These are phyloP conservation scores for Colius striatus DNA, from an alignment of 2,113 vertebrate species.

Conservation along the genomic window DNA sequence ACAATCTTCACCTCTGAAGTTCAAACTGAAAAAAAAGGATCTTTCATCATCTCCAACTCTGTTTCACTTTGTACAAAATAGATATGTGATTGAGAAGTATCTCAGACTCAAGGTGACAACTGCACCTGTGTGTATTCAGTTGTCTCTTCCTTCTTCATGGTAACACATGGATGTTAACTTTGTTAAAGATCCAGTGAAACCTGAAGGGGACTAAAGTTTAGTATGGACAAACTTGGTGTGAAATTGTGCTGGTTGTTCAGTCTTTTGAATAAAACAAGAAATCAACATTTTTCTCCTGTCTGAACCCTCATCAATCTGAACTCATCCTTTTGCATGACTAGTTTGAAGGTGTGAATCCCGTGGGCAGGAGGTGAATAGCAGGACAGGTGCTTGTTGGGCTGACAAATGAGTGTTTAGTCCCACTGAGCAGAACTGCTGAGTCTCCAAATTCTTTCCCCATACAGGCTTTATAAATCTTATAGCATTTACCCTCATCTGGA, in stretches of 20 bases:
- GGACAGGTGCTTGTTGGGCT: accelerated
- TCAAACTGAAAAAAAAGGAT: not conserved
- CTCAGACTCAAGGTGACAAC: not conserved
- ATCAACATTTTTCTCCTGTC: not conserved
- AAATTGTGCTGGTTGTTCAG: not conserved
- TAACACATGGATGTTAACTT: not conserved
- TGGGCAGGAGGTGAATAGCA: not conserved
- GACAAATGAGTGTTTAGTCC: not conserved
- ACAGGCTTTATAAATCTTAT: not conserved
- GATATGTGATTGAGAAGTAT: not conserved
- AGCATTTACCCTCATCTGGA: not conserved
- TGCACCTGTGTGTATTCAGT: not conserved
- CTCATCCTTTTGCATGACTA: not conserved
- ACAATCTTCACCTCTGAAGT: not conserved
- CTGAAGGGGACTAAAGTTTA: not conserved
- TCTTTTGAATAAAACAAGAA: not conserved
- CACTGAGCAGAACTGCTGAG: not conserved
- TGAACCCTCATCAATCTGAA: not conserved
- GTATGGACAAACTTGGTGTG: not conserved
- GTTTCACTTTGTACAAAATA: not conserved
- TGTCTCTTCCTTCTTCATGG: not conserved
- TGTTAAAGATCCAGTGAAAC: not conserved
- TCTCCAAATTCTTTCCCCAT: not conserved
- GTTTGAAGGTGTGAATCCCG: not conserved
- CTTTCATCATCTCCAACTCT: not conserved